phyloP scores from a whole-genome alignment of 2,797 vertebrate genomes.

The Protosalanx chinensis region DNA sequence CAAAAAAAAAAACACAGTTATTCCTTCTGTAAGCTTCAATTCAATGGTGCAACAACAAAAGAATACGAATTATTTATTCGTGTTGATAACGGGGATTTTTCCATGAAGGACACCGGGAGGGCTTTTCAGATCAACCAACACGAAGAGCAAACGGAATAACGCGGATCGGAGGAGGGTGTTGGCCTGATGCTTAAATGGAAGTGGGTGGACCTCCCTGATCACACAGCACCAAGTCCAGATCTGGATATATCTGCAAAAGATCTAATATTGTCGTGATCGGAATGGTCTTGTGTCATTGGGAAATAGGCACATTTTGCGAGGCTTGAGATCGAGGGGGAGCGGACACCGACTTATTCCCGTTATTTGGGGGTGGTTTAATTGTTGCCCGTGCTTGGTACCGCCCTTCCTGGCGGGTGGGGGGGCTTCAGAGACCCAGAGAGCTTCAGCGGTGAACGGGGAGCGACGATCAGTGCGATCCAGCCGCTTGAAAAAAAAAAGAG shows the following conservation, averaged over 20 bases:
- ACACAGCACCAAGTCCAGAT: conserved; percentile 70
- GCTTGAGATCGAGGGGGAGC: conserved; percentile 47
- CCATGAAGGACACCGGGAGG: conserved; percentile 50
- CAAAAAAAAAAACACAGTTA: conserved; percentile 75
- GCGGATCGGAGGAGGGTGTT: conserved; percentile 54
- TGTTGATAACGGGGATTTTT: conserved; percentile 46
- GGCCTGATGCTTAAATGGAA: conserved; percentile 78
- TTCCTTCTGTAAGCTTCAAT: conserved; percentile 64
- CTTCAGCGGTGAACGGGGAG: conserved; percentile 76
- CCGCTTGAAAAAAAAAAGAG: conserved; percentile 86
- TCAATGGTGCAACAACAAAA: conserved; percentile 68
- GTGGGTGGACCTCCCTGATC: conserved; percentile 76
- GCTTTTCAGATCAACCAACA: not conserved
- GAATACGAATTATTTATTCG: conserved; percentile 56
- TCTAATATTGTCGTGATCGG: conserved; percentile 59
- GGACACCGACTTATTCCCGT: conserved; percentile 57
- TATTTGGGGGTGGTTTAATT: conserved; percentile 61
- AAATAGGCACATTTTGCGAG: conserved; percentile 32
- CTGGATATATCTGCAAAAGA: conserved; percentile 62
- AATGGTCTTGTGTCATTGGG: conserved; percentile 38
- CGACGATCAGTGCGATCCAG: conserved; percentile 88
- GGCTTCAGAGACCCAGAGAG: conserved; percentile 73
- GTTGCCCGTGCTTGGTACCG: conserved; percentile 70
- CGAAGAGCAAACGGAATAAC: conserved; percentile 37
- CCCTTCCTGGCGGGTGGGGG: conserved; percentile 84